These are phyloP conservation scores for Glaucopsyche alexis DNA, from an alignment of 2,888 invertebrate genomes.

Conservation along the genomic window DNA sequence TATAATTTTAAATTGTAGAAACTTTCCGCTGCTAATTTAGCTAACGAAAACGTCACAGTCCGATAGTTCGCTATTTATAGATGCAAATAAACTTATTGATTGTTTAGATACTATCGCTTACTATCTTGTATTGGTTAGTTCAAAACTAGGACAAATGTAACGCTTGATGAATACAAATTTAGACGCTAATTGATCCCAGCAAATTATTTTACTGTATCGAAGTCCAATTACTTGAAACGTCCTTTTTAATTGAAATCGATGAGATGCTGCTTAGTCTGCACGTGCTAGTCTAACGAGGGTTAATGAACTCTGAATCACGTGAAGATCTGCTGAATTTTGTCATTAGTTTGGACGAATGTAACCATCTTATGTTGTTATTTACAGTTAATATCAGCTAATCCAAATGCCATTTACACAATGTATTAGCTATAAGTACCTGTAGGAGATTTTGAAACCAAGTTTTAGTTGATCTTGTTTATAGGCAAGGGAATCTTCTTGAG, in stretches of 20 bases:
- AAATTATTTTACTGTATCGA: constrained; percentile 13
- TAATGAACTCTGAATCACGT: constrained; percentile 23
- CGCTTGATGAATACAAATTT: constrained; percentile 13
- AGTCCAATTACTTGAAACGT: constrained; percentile 8
- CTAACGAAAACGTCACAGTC: constrained; percentile 24
- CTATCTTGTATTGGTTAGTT: background rate
- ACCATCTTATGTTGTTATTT: background rate
- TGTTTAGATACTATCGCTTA: constrained; percentile 13
- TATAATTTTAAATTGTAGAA: background rate
- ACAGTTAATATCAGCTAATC: background rate
- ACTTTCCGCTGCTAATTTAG: constrained; percentile 28
- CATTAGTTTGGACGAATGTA: background rate
- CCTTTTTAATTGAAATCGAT: constrained; percentile 25
- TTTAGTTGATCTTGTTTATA: background rate
- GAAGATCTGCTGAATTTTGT: constrained; percentile 6
- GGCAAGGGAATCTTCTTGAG: background rate
- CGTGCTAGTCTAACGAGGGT: constrained; percentile 13
- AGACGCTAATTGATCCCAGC: constrained; percentile 2
- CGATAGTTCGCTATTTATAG: constrained; percentile 26
- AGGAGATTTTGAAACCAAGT: background rate
- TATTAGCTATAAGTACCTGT: background rate
- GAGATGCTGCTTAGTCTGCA: constrained; percentile 23
- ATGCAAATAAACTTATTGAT: constrained; percentile 24
- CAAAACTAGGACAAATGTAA: constrained; percentile 8
- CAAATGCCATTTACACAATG: background rate